A percentile compares a stretch with the other conserved stretches of the same genome.
These are phyloP conservation scores for Zeugodacus cucurbitae DNA, from an alignment of 1,140 invertebrate species.

Conservation along the genomic window DNA sequence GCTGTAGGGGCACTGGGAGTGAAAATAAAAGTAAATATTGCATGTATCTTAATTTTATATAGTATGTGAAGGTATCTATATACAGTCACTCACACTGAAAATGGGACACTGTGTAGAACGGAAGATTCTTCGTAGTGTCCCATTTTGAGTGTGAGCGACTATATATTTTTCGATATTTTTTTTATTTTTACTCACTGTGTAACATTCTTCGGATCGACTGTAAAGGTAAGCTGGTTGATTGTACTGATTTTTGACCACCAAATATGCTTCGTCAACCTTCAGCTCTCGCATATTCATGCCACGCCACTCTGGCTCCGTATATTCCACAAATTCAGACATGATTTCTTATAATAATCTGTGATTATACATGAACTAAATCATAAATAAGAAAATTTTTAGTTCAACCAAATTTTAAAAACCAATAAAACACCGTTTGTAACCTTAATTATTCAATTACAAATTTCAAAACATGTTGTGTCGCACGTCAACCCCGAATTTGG, in stretches of 20 bases:
- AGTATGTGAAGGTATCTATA: no score
- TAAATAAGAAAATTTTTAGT: neutral
- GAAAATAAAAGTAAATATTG: neutral
- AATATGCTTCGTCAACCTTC: slow-evolving; percentile 52
- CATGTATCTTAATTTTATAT: neutral
- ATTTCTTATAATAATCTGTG: neutral
- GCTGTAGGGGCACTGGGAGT: slow-evolving; percentile 67
- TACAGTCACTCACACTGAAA: no score
- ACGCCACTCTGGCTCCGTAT: slow-evolving; percentile 60
- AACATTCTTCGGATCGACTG: slow-evolving; percentile 58
- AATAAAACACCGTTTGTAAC: no score
- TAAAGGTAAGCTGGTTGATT: slow-evolving; percentile 51
- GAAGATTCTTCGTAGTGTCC: no score
- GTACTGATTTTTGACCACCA: slow-evolving; percentile 38
- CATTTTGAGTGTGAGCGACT: no score
- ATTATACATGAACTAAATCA: neutral
- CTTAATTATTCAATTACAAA: no score
- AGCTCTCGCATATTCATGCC: slow-evolving; percentile 57
- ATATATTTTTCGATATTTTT: neutral
- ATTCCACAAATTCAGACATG: slow-evolving; percentile 60
- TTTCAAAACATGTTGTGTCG: no score
- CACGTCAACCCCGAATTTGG: no score
- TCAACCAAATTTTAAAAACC: no score
- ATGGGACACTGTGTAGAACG: no score
- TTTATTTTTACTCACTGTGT: slow-evolving; percentile 50